These are phyloP conservation scores for Eudorcas thomsonii DNA, from an alignment of 2,113 vertebrate species.

Conservation along the genomic window DNA sequence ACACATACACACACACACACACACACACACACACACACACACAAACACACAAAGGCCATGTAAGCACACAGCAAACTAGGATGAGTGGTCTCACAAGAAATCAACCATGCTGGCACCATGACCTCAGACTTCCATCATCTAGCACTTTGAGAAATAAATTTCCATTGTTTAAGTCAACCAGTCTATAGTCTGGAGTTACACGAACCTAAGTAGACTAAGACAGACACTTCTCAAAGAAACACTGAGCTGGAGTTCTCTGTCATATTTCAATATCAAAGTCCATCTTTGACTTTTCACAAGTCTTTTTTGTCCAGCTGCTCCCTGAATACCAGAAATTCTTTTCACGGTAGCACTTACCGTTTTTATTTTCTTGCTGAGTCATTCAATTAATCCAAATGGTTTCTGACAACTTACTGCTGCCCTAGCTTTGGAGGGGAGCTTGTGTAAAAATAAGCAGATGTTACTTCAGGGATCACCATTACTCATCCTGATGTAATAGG, in stretches of 20 bases:
- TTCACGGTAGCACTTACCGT: neutral
- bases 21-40: neutral
- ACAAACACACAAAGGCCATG: neutral
- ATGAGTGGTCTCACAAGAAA: neutral
- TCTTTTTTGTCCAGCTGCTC: neutral
- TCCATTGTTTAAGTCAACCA: neutral
- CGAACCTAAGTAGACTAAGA: neutral
- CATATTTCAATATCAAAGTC: neutral
- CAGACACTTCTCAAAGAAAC: neutral
- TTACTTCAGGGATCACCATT: neutral
- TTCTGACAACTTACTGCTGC: neutral
- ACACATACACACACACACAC: neutral
- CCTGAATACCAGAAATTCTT: neutral
- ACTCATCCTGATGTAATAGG: neutral
- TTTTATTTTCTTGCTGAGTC: conserved; percentile 14
- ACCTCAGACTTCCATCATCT: neutral
- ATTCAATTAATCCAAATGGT: neutral
- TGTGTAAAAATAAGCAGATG: neutral
- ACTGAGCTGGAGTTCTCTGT: neutral
- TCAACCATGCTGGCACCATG: neutral
- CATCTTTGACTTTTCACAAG: neutral
- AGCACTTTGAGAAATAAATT: neutral
- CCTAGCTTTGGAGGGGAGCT: neutral
- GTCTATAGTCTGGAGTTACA: neutral
- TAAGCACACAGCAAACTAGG: neutral